Evolutionary conservation across 2,888 invertebrate species (phyloP), one percentile per base, ranked within the genome.

Genomic region (Megamerina dolium): DNA sequence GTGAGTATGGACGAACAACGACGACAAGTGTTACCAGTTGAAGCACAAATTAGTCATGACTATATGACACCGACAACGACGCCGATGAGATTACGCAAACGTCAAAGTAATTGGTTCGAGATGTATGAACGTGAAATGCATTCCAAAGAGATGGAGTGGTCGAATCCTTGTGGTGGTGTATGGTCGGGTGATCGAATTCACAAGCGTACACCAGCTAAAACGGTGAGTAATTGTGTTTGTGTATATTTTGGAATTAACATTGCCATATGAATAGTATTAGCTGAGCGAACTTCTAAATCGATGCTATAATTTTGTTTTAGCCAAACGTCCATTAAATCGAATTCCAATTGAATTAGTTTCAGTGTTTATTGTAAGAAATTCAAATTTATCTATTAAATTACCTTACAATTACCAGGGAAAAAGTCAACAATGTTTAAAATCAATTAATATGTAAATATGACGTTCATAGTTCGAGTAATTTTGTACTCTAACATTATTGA

Each of bases 91-190:
- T 52, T 63, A 38, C 53, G 51, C 18, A 46, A 51, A 42, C 36
- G 55, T 45, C 45, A 48, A 30, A 50, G 46, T 37, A 48, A 33
- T 26, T 51, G 49, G 46, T 46, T 45, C 38, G 51, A 41, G 20
- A 37, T 44, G 29, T 55, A 53, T 37, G 37, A 41, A 17, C 37
- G 27, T 18, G 48, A 51, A 45, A 58, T 54, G 46, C 43, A 40
- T 18, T 29, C 50, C 17, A 45, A 46, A 19, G 44, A 18, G 3
- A 38, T 59, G 31, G 54, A 54, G 13, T 64, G 64, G 66, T 51
- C 47, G 45, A 63, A 64, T 34, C 49, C 53, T n/a, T 64, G 64
- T 45, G 51, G 55, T 3, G 63, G 63, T 32, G 47, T 48, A 19
- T 62, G 49, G 45, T 45, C 26, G 13, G 51, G 39, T 0, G 26